phyloP scores from a whole-genome alignment of 2,888 invertebrate species.

The Ophraella communa region DNA sequence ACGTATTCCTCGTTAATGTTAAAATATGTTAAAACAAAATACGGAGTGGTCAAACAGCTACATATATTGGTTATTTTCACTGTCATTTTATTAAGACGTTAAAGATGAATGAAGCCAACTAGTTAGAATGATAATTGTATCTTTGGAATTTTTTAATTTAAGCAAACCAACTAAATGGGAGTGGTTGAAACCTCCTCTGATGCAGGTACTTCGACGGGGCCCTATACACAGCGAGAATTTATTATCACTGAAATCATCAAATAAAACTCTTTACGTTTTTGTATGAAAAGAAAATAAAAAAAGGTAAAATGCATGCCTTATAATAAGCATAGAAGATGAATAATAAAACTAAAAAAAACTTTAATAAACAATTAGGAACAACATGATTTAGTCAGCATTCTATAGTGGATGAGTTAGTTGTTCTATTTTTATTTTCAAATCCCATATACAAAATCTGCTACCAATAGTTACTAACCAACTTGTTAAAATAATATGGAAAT shows the following conservation, averaged over 20 bases:
- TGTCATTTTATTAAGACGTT: background rate
- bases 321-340: no score
- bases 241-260: background rate
- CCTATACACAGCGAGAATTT: background rate
- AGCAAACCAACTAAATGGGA: slow-evolving; percentile 2
- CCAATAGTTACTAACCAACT: no score
- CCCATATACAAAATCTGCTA: no score
- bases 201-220: slow-evolving; percentile 12
- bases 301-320: no score
- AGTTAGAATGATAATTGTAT: slow-evolving; percentile 4
- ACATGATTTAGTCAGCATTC: no score
- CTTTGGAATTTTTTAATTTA: slow-evolving; percentile 22
- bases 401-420: no score
- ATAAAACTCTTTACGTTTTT: no score
- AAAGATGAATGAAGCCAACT: background rate
- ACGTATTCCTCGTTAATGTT: background rate
- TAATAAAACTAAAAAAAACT: no score
- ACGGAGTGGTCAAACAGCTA: background rate
- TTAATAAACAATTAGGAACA: no score
- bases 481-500: no score
- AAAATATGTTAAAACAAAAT: slow-evolving; percentile 5
- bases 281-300: no score
- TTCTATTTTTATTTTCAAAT: no score
- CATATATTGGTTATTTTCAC: background rate
- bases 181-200: slow-evolving; percentile 1